Evolutionary conservation across 2,888 invertebrate species (phyloP).

Genomic region (Auanema sp.): DNA sequence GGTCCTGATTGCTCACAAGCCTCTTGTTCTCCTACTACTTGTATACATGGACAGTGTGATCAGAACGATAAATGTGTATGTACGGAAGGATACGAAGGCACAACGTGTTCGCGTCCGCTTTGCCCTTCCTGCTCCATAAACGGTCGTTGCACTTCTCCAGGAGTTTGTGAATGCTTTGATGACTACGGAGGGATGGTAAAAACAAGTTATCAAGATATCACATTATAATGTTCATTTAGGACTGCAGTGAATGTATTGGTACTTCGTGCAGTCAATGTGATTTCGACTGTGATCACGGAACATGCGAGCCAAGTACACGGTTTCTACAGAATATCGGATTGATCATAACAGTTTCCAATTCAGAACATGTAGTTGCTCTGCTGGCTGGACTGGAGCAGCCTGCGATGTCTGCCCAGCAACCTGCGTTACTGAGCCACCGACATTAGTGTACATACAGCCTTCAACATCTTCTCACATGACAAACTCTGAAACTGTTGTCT

Average conservation of each 20-base stretch:
- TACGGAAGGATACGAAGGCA: slow-evolving; percentile 31
- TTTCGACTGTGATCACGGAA: slow-evolving; percentile 51
- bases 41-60: slow-evolving; percentile 31
- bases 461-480: slow-evolving; percentile 31
- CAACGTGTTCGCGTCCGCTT: slow-evolving; percentile 28
- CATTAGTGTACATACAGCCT: slow-evolving; percentile 35
- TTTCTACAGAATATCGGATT: slow-evolving; percentile 11
- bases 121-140: slow-evolving; percentile 39
- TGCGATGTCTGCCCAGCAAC: slow-evolving; percentile 50
- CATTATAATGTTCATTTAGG: neutral
- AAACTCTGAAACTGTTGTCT: slow-evolving; percentile 33
- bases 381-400: slow-evolving; percentile 50
- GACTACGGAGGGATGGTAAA: slow-evolving; percentile 36
- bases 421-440: slow-evolving; percentile 11
- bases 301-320: slow-evolving; percentile 40
- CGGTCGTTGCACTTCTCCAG: slow-evolving; percentile 35
- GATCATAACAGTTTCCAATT: neutral
- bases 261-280: slow-evolving; percentile 42
- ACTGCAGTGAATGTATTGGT: slow-evolving; percentile 27
- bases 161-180: slow-evolving; percentile 38
- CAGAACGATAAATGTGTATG: slow-evolving; percentile 26
- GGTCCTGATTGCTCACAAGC: slow-evolving; percentile 24
- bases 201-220: neutral
- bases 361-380: slow-evolving; percentile 43
- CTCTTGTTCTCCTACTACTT: slow-evolving; percentile 26